Evolutionary conservation across 92 coral and sea anemone genomes (phyloP).

Genomic region (Pocillopora grandis): DNA sequence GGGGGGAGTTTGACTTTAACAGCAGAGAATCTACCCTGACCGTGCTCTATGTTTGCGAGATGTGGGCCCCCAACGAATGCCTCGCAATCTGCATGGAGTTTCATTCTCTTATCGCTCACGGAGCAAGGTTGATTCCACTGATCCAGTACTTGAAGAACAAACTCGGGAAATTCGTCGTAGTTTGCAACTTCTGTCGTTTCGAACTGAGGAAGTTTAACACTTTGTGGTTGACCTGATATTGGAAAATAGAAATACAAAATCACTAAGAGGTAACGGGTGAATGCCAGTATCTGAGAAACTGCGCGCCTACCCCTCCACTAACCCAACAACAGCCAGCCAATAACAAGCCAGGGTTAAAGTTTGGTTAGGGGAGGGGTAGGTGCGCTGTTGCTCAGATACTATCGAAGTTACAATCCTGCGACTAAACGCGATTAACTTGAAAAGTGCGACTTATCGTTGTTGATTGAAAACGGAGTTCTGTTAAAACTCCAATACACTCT

Average conservation of each 20-base stretch:
- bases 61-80: constrained; percentile 74
- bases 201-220: constrained; percentile 72
- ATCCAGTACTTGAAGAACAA: constrained; percentile 75
- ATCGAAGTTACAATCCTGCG: no score
- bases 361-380: no score
- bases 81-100: constrained; percentile 68
- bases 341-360: no score
- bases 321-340: no score
- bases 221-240: constrained; percentile 65
- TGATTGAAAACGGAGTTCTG: no score
- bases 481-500: no score
- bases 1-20: constrained; percentile 66
- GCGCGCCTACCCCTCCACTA: no score
- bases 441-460: no score
- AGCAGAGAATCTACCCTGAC: constrained; percentile 67
- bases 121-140: constrained; percentile 81
- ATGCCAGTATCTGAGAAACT: background rate
- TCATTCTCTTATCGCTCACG: constrained; percentile 55
- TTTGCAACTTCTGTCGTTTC: constrained; percentile 74
- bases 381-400: no score
- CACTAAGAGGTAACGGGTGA: background rate
- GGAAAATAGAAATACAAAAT: background rate
- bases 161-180: constrained; percentile 85
- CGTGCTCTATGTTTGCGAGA: constrained; percentile 70
- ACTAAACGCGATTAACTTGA: no score